Base-by-base conservation (phyloP, 2,797 vertebrate species). In the Labeo calbasu region DNA sequence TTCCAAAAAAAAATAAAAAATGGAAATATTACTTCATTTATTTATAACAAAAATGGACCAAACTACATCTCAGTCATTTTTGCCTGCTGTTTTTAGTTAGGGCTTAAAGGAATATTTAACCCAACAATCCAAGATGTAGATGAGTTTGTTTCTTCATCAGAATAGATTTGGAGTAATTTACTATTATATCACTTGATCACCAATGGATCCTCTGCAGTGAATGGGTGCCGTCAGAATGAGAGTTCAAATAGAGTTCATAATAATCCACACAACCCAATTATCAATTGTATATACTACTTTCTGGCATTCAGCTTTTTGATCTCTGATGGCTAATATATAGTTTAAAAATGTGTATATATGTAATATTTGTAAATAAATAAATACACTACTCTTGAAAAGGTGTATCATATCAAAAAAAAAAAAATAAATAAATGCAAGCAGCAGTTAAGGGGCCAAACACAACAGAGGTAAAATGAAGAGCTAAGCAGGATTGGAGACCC, bases 151-250 rank as follows among this genome's bases (percentile, higher is more conserved):
- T 17, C 57, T 25, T 61, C 23, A 61, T 23, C 57, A 25, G 14
- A 65, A 46, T 46, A 10, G 43, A 46, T 46, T 46, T 10, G 43
- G 43, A 46, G 43, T 9, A 32, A 4, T 32, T 9, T 65, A 17
- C 25, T 25, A 65, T 65, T 32, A 17, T 28, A 65, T 65, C 25
- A 28, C 6, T 32, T 65, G 61, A 14, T 28, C 14, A 17, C 28
- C 14, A 65, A 7, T 9, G 25, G 12, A 32, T 65, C 32, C 28
- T 65, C 25, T 65, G 61, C 14, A 17, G 61, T 32, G 25, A 32
- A 65, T 65, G 61, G 61, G 61, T 65, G 25, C 61, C 25, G 7
- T 65, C 61, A 65, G 61, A 65, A 65, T 65, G 61, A 32, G 14
- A 65, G 61, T 32, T 8, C 61, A 17, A 65, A 8, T 0, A 32